phyloP scores from a whole-genome alignment of 2,888 invertebrate species.

The Athrips mouffetella region DNA sequence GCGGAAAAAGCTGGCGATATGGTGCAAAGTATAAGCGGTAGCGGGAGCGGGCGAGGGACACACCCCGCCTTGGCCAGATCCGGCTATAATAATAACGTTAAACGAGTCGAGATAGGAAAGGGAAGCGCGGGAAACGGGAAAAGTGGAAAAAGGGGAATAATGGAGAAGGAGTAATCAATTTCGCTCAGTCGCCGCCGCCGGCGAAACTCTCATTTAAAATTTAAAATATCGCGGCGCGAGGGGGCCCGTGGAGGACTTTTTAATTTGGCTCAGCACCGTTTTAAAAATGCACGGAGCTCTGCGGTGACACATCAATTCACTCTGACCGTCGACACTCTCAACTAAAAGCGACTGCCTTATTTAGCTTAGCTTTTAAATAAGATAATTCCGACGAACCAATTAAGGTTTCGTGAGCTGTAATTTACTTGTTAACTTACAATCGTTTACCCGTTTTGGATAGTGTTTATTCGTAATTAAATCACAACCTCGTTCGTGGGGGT shows the following conservation, averaged over 20 bases:
- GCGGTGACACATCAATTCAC: slow-evolving; percentile 75
- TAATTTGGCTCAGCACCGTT: slow-evolving; percentile 69
- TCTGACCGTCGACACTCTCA: slow-evolving; percentile 59
- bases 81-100: slow-evolving; percentile 69
- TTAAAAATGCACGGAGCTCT: slow-evolving; percentile 73
- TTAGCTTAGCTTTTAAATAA: slow-evolving; percentile 25
- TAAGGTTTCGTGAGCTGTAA: slow-evolving; percentile 7
- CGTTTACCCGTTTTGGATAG: not conserved
- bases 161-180: slow-evolving; percentile 78
- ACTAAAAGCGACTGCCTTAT: slow-evolving; percentile 43
- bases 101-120: slow-evolving; percentile 65
- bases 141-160: slow-evolving; percentile 75
- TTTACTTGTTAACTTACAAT: slow-evolving; percentile 6
- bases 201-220: slow-evolving; percentile 74
- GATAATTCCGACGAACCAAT: slow-evolving; percentile 9
- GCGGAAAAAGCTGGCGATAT: slow-evolving; percentile 60
- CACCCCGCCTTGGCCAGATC: slow-evolving; percentile 21
- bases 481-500: slow-evolving; percentile 4
- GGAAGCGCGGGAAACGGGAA: slow-evolving; percentile 62
- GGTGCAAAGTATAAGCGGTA: slow-evolving; percentile 35
- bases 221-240: slow-evolving; percentile 70
- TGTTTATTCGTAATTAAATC: slow-evolving; percentile 17
- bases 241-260: slow-evolving; percentile 71
- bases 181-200: slow-evolving; percentile 71
- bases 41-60: slow-evolving; percentile 28